Evolutionary conservation across 2,888 invertebrate genomes (phyloP), one percentile per base, ranked within the genome.

Genomic region (Tribolium freemani): DNA sequence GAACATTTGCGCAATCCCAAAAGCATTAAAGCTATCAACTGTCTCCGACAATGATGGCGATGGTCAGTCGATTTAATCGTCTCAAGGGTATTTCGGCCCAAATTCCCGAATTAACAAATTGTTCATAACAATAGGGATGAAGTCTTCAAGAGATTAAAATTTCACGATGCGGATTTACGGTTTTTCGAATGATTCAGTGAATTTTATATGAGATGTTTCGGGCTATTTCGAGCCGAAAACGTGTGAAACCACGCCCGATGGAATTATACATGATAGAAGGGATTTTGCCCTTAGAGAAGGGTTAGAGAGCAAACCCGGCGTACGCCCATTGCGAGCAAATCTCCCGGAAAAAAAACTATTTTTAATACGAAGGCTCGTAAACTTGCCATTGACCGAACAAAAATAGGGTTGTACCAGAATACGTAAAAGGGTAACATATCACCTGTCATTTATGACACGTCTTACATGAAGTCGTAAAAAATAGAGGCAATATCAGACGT

Each of bases 241-340:
- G 51, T 45, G 46, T 10, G 48, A 60, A 60, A 60, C 21, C 60
- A 13, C 26, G 16, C 38, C 6, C 11, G 50, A 26, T 51, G 46
- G 61, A 48, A 63, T 63, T 63, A 63, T 63, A 48, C 46, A 61
- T 46, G 58, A 61, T 50, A 30, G 50, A 51, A 63, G 63, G 44
- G 63, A 51, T 63, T 63, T 51, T 38, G 30, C 16, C 63, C 44
- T 38, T 38, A 63, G 31, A 8, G 5, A 60, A 60, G 44, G 38
- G 38, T 38, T 44, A 20, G 30, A 57, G 44, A 57, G 11, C 56
- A 56, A 54, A 38, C 16, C 1, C 16, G 16, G 16, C 16, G 16
- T 16, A 16, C 16, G 16, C 26, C 26, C 26, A 26, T 26, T 38
- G 38, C 38, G 8, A 38, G 9, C 9, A 38, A 38, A 38, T 38